phyloP scores from a whole-genome alignment of 2,888 invertebrate genomes.

The Tachina grossa region DNA sequence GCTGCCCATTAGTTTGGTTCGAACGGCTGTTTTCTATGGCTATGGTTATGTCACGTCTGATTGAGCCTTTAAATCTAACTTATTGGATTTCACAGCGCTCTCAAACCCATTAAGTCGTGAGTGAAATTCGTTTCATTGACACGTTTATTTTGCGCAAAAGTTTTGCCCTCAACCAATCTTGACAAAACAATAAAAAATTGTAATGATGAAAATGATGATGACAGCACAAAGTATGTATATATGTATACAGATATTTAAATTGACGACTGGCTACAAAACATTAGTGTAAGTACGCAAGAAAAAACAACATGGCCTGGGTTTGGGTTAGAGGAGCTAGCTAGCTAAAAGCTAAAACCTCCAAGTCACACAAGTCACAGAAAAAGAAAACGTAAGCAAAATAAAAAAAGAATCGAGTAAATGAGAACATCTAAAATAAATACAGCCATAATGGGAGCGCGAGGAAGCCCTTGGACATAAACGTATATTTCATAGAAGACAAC shows the following conservation, averaged over 20 bases:
- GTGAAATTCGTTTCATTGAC: too few species aligned
- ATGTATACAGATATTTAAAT: slow-evolving; percentile 61
- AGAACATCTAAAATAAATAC: slow-evolving; percentile 21
- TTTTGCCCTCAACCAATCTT: slow-evolving; percentile 36
- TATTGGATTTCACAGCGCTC: too few species aligned
- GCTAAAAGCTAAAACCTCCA: slow-evolving; percentile 7
- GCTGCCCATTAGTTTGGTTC: too few species aligned
- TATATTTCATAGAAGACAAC: neutral
- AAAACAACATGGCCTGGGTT: neutral
- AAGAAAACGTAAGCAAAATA: neutral
- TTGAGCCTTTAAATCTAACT: too few species aligned
- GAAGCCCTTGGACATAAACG: slow-evolving; percentile 7
- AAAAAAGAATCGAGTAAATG: neutral
- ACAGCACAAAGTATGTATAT: slow-evolving; percentile 65
- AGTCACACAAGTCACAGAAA: slow-evolving; percentile 9
- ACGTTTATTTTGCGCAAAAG: neutral
- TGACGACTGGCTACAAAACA: slow-evolving; percentile 61
- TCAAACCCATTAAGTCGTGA: too few species aligned
- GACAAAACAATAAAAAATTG: slow-evolving; percentile 44
- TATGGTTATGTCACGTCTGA: too few species aligned
- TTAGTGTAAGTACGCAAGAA: slow-evolving; percentile 2
- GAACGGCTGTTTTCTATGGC: too few species aligned
- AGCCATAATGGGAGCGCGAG: slow-evolving; percentile 1
- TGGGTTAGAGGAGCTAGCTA: neutral
- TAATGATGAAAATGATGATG: slow-evolving; percentile 72